A percentile compares a stretch with the other conserved stretches of the same genome.
Conservation (phyloP, 2,888 invertebrate species). For the Drosophila ustulata region DNA sequence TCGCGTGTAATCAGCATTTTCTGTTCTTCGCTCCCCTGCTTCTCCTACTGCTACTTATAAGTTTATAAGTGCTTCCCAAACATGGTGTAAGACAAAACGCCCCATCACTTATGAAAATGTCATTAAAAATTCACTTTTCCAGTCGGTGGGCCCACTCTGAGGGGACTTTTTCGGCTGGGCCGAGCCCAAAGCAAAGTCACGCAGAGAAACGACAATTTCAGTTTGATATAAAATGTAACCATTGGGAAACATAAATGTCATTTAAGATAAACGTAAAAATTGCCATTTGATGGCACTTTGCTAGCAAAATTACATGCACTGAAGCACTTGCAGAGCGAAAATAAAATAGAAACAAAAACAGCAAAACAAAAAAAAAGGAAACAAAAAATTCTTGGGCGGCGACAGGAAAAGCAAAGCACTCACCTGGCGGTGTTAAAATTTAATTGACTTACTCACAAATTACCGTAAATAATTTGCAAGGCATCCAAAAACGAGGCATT, state of each 20-base stretch:
- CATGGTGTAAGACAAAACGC: conserved; percentile 25
- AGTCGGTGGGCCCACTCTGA: conserved; percentile 14
- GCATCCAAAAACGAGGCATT: conserved; percentile 13
- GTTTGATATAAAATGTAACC: conserved; percentile 71
- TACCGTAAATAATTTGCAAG: conserved; percentile 16
- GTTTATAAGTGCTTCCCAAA: conserved; percentile 15
- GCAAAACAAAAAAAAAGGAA: conserved; percentile 23
- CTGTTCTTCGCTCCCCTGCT: not conserved
- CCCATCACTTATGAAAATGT: conserved; percentile 64
- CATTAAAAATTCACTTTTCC: conserved; percentile 73
- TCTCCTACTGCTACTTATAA: conserved; percentile 8
- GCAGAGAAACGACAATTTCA: conserved; percentile 43
- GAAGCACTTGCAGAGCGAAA: not conserved
- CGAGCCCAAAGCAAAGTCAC: conserved; percentile 28
- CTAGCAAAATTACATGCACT: conserved; percentile 45
- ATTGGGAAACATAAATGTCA: conserved; percentile 78
- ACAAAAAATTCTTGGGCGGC: conserved; percentile 19
- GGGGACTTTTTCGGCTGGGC: not conserved
- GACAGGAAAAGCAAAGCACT: conserved; percentile 34
- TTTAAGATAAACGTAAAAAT: conserved; percentile 77
- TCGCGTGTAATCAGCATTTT: conserved; percentile 22
- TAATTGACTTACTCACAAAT: conserved; percentile 62
- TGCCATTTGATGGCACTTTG: conserved; percentile 66
- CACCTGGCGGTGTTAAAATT: conserved; percentile 67
- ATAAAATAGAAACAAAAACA: conserved; percentile 28